Percentiles rank a stretch among this genome's conserved stretches.
phyloP scores from a whole-genome alignment of 2,113 vertebrate species.

The Pipra filicauda region DNA sequence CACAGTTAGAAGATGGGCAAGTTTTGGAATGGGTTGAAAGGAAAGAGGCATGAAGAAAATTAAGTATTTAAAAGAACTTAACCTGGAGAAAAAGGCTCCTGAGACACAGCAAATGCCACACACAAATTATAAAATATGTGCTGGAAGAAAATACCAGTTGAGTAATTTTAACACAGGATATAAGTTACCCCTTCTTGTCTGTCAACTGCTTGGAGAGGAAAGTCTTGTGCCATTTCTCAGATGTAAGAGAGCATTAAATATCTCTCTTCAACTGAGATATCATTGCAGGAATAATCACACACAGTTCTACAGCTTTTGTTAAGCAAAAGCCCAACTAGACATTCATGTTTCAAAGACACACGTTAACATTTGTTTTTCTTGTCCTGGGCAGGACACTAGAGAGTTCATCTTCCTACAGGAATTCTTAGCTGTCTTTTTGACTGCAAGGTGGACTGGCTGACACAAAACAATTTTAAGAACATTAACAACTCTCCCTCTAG shows the following conservation, averaged over 20 bases:
- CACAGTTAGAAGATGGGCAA: not conserved
- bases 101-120: not conserved
- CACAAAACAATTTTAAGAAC: not conserved
- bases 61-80: not conserved
- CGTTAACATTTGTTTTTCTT: not conserved
- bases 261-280: not conserved
- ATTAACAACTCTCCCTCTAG: not conserved
- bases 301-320: not conserved
- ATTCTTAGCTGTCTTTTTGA: not conserved
- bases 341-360: not conserved
- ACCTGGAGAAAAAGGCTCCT: not conserved
- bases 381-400: not conserved
- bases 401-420: not conserved
- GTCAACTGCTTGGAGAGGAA: not conserved
- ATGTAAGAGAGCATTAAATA: not conserved
- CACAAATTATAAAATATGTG: rapidly evolving
- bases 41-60: not conserved
- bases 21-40: not conserved
- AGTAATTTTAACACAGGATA: not conserved
- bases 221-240: not conserved
- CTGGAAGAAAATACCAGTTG: not conserved
- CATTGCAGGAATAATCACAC: not conserved
- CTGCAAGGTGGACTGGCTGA: not conserved
- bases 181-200: not conserved
- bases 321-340: not conserved